Evolutionary conservation across 2,797 vertebrate species (phyloP).

Genomic region (Paramormyrops hopkinsi): DNA sequence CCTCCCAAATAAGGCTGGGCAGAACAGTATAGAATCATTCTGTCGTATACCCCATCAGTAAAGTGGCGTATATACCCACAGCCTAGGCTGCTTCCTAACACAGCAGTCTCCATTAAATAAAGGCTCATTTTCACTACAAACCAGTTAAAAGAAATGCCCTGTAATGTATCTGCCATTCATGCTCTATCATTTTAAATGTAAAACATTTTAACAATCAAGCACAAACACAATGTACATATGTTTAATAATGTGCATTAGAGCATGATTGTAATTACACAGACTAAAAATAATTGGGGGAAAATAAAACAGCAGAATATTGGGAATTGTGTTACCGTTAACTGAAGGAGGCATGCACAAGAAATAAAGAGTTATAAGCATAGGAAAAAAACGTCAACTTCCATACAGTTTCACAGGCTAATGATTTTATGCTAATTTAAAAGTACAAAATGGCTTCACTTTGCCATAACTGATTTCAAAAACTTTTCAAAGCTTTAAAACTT

Average conservation of each 20-base stretch:
- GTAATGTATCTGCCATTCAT: conserved; percentile 51
- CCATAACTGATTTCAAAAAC: neutral
- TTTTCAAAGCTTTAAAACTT: neutral
- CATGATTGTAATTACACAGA: conserved; percentile 18
- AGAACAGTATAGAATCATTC: neutral
- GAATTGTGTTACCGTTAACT: conserved; percentile 70
- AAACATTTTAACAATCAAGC: conserved; percentile 31
- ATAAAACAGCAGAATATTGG: conserved; percentile 44
- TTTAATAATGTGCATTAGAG: conserved; percentile 18
- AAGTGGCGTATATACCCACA: neutral
- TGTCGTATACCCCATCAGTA: neutral
- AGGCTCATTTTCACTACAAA: neutral
- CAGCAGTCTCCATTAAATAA: neutral
- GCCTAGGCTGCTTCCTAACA: neutral
- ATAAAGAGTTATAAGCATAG: conserved; percentile 54
- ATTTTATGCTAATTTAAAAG: neutral
- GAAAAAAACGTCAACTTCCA: conserved; percentile 45
- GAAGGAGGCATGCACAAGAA: conserved; percentile 62
- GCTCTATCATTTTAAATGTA: conserved; percentile 41
- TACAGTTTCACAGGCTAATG: neutral
- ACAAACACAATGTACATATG: conserved; percentile 25
- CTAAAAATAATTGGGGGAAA: conserved; percentile 24
- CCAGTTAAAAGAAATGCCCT: conserved; percentile 26
- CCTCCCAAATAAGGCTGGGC: neutral
- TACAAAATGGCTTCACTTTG: neutral